These are phyloP conservation scores for Polietes domitor DNA, from an alignment of 2,888 invertebrate species.

Conservation along the genomic window DNA sequence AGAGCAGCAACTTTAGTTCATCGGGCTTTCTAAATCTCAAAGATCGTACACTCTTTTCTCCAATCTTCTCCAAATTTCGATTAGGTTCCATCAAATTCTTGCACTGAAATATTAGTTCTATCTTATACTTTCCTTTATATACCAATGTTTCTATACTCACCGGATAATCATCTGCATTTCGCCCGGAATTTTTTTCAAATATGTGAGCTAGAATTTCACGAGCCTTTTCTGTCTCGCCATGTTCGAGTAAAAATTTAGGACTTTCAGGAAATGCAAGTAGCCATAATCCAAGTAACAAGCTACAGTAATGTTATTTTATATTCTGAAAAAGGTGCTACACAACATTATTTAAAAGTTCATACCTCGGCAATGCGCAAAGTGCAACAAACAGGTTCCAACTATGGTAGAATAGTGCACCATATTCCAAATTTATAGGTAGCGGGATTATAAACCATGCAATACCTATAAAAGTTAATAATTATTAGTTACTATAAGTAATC, in stretches of 20 bases:
- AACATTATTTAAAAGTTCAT: constrained; percentile 27
- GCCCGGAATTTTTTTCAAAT: constrained; percentile 88
- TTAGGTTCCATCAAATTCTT: constrained; percentile 84
- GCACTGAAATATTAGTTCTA: constrained; percentile 81
- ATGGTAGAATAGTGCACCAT: constrained; percentile 85
- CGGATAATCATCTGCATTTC: constrained; percentile 86
- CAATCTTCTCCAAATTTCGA: constrained; percentile 60
- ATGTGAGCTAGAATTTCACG: constrained; percentile 86
- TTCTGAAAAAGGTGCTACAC: not conserved
- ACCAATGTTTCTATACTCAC: constrained; percentile 81
- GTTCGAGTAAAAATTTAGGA: constrained; percentile 91
- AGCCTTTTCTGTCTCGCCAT: constrained; percentile 89
- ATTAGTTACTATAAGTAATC: too few relatives aligned
- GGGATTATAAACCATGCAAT: constrained; percentile 91
- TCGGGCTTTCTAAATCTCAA: constrained; percentile 87
- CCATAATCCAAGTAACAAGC: constrained; percentile 82
- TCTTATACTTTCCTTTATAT: too few relatives aligned
- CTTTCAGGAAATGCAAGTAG: constrained; percentile 90
- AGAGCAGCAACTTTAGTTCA: constrained; percentile 86
- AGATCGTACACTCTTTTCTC: constrained; percentile 85
- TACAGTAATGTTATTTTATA: constrained; percentile 62
- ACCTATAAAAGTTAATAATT: too few relatives aligned
- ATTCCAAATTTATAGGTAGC: constrained; percentile 84
- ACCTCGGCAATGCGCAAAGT: constrained; percentile 87
- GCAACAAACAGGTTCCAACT: constrained; percentile 92